Evolutionary conservation across 2,113 vertebrate species (phyloP).

Genomic region (Pelmatolapia mariae): DNA sequence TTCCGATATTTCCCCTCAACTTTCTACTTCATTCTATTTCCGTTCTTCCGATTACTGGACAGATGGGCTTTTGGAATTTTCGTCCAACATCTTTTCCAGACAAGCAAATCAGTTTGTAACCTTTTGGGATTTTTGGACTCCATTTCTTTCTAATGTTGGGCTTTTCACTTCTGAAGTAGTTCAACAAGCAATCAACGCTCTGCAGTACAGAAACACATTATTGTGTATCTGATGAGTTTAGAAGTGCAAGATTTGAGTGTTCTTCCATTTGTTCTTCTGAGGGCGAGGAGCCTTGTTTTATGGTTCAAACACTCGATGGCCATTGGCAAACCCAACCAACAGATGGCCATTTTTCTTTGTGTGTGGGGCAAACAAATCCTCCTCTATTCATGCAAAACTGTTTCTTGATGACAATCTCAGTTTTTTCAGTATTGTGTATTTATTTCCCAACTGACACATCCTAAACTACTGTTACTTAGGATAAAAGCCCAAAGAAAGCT

Average conservation of each 20-base stretch:
- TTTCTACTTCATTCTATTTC: not conserved
- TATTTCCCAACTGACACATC: not conserved
- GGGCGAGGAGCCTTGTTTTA: not conserved
- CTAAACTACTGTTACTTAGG: not conserved
- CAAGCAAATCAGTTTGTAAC: not conserved
- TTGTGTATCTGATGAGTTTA: not conserved
- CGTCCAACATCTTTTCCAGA: not conserved
- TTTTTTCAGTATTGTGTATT: not conserved
- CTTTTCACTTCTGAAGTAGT: not conserved
- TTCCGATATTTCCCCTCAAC: not conserved
- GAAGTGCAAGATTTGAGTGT: not conserved
- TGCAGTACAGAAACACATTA: not conserved
- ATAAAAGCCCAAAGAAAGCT: not conserved
- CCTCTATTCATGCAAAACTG: not conserved
- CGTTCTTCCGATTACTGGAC: not conserved
- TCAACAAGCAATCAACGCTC: not conserved
- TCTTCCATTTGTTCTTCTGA: not conserved
- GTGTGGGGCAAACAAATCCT: not conserved
- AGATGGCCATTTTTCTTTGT: not conserved
- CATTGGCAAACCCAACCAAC: not conserved
- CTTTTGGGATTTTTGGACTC: not conserved
- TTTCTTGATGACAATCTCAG: not conserved
- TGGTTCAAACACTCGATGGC: not conserved
- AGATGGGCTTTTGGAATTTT: not conserved
- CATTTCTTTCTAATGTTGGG: not conserved